Evolutionary conservation across 2,888 invertebrate species (phyloP).

Genomic region (Tipula lateralis): DNA sequence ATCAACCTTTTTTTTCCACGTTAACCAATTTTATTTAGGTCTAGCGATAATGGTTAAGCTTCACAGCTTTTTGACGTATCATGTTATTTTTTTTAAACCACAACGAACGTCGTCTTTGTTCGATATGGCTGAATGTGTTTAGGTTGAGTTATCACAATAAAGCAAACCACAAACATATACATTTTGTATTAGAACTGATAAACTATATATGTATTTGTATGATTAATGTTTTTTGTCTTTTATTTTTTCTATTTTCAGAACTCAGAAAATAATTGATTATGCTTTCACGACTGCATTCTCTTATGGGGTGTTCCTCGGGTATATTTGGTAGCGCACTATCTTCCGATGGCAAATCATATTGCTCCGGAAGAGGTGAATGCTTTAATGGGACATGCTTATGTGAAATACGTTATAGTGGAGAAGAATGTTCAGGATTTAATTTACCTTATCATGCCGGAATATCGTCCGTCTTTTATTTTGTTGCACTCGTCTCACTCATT

Average conservation of each 20-base stretch:
- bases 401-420: constrained; percentile 82
- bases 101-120: background rate
- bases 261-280: constrained; percentile 37
- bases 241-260: constrained; percentile 29
- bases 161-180: background rate
- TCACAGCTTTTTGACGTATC: background rate
- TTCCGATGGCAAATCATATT: constrained; percentile 48
- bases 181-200: background rate
- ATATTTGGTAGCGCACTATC: constrained; percentile 39
- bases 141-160: background rate
- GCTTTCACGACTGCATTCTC: constrained; percentile 47
- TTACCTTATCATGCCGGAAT: constrained; percentile 71
- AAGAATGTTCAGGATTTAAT: constrained; percentile 77
- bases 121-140: background rate
- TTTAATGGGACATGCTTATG: constrained; percentile 87
- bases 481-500: constrained; percentile 77
- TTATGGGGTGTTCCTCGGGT: constrained; percentile 50
- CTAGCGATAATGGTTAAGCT: background rate
- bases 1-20: background rate
- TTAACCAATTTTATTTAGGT: background rate
- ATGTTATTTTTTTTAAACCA: background rate
- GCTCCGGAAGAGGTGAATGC: constrained; percentile 88
- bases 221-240: background rate
- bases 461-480: constrained; percentile 72
- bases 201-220: background rate